Evolutionary conservation across 2,888 invertebrate genomes (phyloP), one percentile per base, ranked within the genome.

Genomic region (Tipula unca): DNA sequence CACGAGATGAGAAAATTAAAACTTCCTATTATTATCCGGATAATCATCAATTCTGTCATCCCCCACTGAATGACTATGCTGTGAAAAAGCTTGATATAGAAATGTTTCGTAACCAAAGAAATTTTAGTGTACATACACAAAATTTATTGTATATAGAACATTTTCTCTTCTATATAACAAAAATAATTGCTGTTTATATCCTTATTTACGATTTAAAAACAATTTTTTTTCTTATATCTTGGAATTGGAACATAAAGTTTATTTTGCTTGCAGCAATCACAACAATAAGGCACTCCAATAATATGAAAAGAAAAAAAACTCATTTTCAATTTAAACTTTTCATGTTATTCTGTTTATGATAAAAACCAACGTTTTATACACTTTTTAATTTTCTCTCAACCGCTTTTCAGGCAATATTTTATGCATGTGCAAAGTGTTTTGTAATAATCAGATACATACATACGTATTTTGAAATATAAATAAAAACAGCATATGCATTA

Each of bases 321-420:
- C 69, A 69, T 69, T 69, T 69, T 69, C 69, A 69, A 69, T 69
- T 69, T 69, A 69, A 69, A 69, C 69, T 69, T 69, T 69, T 69
- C 69, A 69, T 69, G 69, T 69, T 69, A 69, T 69, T 69, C 69
- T 69, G 69, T 69, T 69, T 69, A 69, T 69, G 69, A 69, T 25
- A 69, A 69, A 69, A 69, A 20, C 69, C 25, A 69, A 69, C 69
- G 69, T 69, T 69, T 25, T 69, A 69, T 25, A 54, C 4, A 69
- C 69, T 69, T 69, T 69, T 13, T 69, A 69, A 69, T 69, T 69
- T 25, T 69, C 69, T 69, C 20, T 69, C 69, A 69, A 69, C 69
- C 69, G 69, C 69, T 69, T 69, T 25, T 69, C 69, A 8, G 25
- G 69, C 13, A 20, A 69, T 69, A 69, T 69, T 69, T 69, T 25